Base-by-base conservation (phyloP, 2,888 invertebrate genomes). In the Argyra leucocephala region DNA sequence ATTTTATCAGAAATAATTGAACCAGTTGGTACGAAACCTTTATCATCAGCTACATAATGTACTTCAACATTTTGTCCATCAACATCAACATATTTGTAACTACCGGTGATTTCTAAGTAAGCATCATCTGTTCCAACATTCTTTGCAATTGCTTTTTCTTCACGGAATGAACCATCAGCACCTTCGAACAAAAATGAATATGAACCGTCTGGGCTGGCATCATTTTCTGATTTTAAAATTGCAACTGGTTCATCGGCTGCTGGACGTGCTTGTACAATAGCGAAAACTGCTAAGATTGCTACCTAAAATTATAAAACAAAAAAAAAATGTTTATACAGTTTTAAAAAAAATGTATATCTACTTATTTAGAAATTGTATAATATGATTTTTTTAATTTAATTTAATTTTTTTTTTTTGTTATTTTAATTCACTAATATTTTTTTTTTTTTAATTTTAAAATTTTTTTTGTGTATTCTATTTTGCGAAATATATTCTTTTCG, bases 21-120 rank as follows among this genome's bases (percentile, higher is more conserved):
- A 7, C 79, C 76, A 15, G 71, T 67, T 36, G 79, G 79, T 12
- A 79, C 78, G 61, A 78, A 79, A 31, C 79, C 79, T 67, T 79
- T 76, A 57, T 71, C 71, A 63, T 78, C 79, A 18, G 79, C 80
- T 0, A 78, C 79, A 59, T 79, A 79, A 69, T 70, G 72, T 1
- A 79, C 79, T 65, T 74, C 75, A 2, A 78, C 75, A 36, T 73
- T 72, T n/a, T 74, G 67, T 36, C 76, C 78, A 0, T 73, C 75
- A 57, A 67, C 63, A 66, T 79, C 74, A 65, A 73, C 67, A 66
- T 79, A 79, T 63, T 70, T 74, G 69, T 79, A 79, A 64, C 74
- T 75, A 22, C 79, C 79, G 22, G 71, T 71, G 4, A 79, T 70
- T 59, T 73, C 75, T 31, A 66, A 57, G n/a, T 59, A 68, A 9